Base-by-base conservation (phyloP, 2,113 vertebrate genomes). In the Motacilla tschutschensis region DNA sequence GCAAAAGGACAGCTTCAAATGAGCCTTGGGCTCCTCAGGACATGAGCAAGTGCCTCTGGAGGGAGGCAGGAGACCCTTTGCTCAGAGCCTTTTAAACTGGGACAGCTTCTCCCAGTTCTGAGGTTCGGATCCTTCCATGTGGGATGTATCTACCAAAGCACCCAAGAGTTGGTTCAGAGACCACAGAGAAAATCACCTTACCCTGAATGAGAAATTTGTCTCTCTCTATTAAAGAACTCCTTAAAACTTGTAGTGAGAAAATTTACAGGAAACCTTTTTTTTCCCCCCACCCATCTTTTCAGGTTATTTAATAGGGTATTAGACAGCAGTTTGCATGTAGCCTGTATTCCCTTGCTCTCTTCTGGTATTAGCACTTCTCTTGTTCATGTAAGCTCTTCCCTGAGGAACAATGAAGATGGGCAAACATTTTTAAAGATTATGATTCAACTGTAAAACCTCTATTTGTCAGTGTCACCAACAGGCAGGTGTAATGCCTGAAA, bases 371-470 rank as follows among this genome's bases (percentile, higher is more conserved):
- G 47, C 58, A 60, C 46, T 78, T 79, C 79, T 83, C 77, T 85
- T 83, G 55, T 46, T 93, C 83, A 48, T 1, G 3, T 67, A 89
- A 93, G 62, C 41, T 38, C 43, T 92, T 89, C 91, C 79, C 85
- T 46, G n/a, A 93, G 94, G 91, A 93, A 80, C 70, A 80, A 53
- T 35, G 79, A 92, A 91, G 85, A 85, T 74, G 60, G 89, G 78
- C 87, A 94, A 95, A 91, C 79, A 87, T 83, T 92, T 89, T 80
- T 78, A 80, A 90, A 93, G 87, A 78, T 91, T 71, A 85, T 76
- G 75, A 92, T 90, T 91, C 84, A 88, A 43, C 72, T 75, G 57
- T 87, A 77, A 93, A 93, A 79, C 28, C 62, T 74, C 50, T 70
- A 83, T 93, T 93, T 92, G 69, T 88, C 92, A 91, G 36, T 86